Base-by-base conservation (phyloP, 2,888 invertebrate genomes). In the Choristoneura rosaceana region DNA sequence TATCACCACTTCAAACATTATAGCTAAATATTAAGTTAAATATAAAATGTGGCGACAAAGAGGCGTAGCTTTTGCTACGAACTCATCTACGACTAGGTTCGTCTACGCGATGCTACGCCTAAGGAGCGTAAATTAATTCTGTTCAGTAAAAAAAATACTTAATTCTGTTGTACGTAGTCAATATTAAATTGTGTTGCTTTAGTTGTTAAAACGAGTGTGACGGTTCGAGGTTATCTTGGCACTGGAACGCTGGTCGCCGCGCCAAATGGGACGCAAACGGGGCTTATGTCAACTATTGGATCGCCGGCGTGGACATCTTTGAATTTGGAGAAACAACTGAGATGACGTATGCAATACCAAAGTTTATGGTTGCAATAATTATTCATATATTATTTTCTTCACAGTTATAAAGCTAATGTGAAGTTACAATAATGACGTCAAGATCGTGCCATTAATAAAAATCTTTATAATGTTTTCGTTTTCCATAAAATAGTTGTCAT, bases 241-340 rank as follows among this genome's bases (percentile, higher is more conserved):
- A 62, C 25, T 45, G 43, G 17, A 47, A 45, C 34, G 43, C 17
- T 10, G 33, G 17, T 45, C 8, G 12, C n/a, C 8, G 7, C 45
- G 71, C 71, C 71, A 71, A 71, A 71, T 66, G 71, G 71, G 66
- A 67, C 71, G 67, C 65, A 14, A 70, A 50, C 34, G 10, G 33
- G 17, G 15, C 34, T 38, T 52, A 33, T 9, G 17, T 15, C 63
- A 10, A 55, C 34, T 43, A 45, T 25, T 14, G 62, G 4, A 4
- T 4, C 17, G 3, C 50, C 1, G 7, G 7, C 7, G 15, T 5
- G n/a, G 47, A n/a, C 50, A 15, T 50, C n/a, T n/a, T 15, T 50
- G n/a, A 50, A 50, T n/a, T 50, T 50, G 15, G 15, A 38, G 38
- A 34, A 60, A 60, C 15, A 9, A 60, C 5, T 10, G 38, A 2